Conservation (phyloP, 2,888 invertebrate genomes). For the Unio delphinus region DNA sequence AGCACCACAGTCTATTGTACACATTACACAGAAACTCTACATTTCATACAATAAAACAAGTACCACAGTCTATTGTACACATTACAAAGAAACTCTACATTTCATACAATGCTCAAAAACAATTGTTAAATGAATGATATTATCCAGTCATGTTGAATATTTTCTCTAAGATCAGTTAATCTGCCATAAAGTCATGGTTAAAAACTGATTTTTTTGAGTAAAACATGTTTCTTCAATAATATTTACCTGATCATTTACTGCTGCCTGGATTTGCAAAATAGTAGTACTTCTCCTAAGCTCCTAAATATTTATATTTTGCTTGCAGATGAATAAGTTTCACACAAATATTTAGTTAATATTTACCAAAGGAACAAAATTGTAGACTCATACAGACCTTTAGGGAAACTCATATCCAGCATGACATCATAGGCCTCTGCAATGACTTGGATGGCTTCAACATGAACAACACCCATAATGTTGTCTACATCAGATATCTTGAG, state of each 20-base stretch:
- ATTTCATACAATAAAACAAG: too few relatives aligned
- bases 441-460: slow-evolving; percentile 68
- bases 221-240: not conserved
- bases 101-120: not conserved
- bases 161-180: not conserved
- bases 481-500: slow-evolving; percentile 67
- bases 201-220: not conserved
- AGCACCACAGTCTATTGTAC: too few relatives aligned
- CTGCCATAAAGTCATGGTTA: not conserved
- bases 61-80: too few relatives aligned
- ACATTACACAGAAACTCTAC: not conserved
- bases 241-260: too few relatives aligned
- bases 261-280: too few relatives aligned
- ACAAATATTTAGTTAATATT: not conserved
- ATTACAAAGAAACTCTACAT: not conserved
- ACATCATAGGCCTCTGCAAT: slow-evolving; percentile 72
- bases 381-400: slow-evolving; percentile 63
- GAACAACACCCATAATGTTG: slow-evolving; percentile 68
- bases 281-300: not conserved
- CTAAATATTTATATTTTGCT: not conserved
- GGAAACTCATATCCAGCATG: slow-evolving; percentile 72
- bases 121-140: not conserved
- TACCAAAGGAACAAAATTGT: not conserved
- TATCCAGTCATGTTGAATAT: too few relatives aligned
- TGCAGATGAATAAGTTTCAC: too few relatives aligned